A percentile compares a stretch with the other conserved stretches of the same genome.
Evolutionary conservation across 2,113 vertebrate species (phyloP).

Genomic region (Lipotes vexillifer): DNA sequence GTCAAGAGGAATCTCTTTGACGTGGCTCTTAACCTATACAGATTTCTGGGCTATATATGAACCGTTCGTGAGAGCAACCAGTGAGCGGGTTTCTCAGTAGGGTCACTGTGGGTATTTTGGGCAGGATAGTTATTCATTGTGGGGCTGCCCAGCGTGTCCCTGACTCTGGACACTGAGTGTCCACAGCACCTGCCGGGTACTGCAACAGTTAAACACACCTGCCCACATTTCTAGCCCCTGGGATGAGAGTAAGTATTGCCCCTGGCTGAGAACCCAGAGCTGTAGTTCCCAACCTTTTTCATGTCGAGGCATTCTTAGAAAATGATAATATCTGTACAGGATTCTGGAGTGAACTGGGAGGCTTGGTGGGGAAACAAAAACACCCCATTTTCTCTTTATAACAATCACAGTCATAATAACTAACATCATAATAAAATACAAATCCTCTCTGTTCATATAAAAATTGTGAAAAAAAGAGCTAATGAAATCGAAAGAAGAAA

Average conservation of each 20-base stretch:
- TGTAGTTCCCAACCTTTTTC: background rate
- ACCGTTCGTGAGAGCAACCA: no score
- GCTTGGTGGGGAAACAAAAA: no score
- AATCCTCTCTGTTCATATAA: background rate
- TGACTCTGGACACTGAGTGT: background rate
- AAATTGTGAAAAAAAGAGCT: background rate
- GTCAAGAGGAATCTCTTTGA: no score
- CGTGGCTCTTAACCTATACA: rapidly evolving
- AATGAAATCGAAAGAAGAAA: background rate
- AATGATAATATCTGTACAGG: background rate
- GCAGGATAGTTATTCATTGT: rapidly evolving
- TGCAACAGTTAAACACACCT: rapidly evolving
- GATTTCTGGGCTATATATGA: background rate
- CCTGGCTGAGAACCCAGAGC: background rate
- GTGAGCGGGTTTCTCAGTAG: rapidly evolving
- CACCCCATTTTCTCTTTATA: background rate
- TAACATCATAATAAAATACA: background rate
- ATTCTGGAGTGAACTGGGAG: background rate
- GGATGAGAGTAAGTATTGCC: rapidly evolving
- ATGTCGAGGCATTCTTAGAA: rapidly evolving
- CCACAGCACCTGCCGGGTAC: background rate
- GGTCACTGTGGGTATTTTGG: background rate
- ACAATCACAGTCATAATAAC: no score
- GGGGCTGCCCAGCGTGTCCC: rapidly evolving
- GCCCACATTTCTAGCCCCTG: rapidly evolving